Base-by-base conservation (phyloP, 2,113 vertebrate genomes). In the Cottus gobio region DNA sequence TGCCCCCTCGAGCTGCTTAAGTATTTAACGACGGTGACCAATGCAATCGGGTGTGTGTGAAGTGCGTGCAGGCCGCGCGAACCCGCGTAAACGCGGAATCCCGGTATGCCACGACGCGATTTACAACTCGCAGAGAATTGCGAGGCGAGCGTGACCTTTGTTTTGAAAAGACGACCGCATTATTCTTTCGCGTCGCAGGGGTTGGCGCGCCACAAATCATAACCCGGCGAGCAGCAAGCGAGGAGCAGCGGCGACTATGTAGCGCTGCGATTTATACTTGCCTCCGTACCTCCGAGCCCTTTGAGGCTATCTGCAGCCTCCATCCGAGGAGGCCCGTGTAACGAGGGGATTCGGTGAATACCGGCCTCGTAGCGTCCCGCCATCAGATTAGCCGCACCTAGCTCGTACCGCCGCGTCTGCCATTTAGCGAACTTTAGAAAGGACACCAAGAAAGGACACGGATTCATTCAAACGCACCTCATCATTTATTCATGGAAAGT, bases 401-500 rank as follows among this genome's bases (percentile, higher is more conserved):
- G 71, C 79, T 82, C 63, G 7, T 56, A 77, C 67, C 18, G 15
- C 66, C 44, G 52, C 81, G 80, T 85, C 86, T 92, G 90, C 85
- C 88, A 89, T 91, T 91, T 91, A 84, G 87, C 76, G 60, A 91
- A 91, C 88, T 87, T 90, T 89, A 71, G 84, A 90, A 91, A 90
- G 89, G 88, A 92, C 80, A 89, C 82, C 76, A 57, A 79, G 83
- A 90, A 87, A 92, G 87, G 88, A 92, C 89, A 84, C 75, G 31
- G 76, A 75, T 82, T 84, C 80, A 85, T 91, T 91, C 87, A 86
- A 87, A 89, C 80, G 37, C 48, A 18, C 20, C 86, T 92, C 83
- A 87, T 94, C 86, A 85, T 88, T 89, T 86, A 92, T 94, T 93
- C 92, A 93, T 92, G 89, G 84, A 88, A 88, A 78, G 58, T 28